Base-by-base conservation (phyloP, 2,888 invertebrate genomes). In the Saturnia japonica region DNA sequence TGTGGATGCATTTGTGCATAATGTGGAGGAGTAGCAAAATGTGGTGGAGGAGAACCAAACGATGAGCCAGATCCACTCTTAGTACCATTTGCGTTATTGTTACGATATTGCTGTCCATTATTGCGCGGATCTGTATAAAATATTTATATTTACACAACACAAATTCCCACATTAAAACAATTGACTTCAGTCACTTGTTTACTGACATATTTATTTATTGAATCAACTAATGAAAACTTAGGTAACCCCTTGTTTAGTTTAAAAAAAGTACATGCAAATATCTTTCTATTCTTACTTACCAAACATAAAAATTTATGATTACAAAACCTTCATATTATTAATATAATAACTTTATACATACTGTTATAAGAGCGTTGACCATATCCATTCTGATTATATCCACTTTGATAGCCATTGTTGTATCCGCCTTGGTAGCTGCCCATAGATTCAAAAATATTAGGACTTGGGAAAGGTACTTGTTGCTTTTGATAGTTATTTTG, bases 391-490 rank as follows among this genome's bases (percentile, higher is more conserved):
- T 94, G 94, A 74, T 88, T 90, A 74, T 94, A 94, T 68, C 89
- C 90, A 79, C 91, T 93, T 75, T 95, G 95, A 78, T 95, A 95
- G 54, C 93, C 93, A 82, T 86, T 88, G 74, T 90, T 94, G 75
- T 94, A 94, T 69, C 94, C 94, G 73, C 93, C 95, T 78, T 95
- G 95, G 78, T 95, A 95, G 73, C 88, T 95, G 68, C 95, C 94
- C 87, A 94, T 94, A 43, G 93, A 94, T 71, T 95, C 95, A 78
- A 95, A 96, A 54, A 94, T 91, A 82, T 89, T 93, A 68, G 94
- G 95, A 77, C 95, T 95, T 34, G 95, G 95, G 80, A 95, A 95
- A 34, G 94, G 94, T 66, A 95, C 94, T 74, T 93, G 94, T 75
- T 94, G 94, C 76, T 94, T 92, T 75, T 95, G 95, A 77, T 94